Evolutionary conservation across 2,888 invertebrate species (phyloP), one percentile per base, ranked within the genome.

Genomic region (Molorchus minor): DNA sequence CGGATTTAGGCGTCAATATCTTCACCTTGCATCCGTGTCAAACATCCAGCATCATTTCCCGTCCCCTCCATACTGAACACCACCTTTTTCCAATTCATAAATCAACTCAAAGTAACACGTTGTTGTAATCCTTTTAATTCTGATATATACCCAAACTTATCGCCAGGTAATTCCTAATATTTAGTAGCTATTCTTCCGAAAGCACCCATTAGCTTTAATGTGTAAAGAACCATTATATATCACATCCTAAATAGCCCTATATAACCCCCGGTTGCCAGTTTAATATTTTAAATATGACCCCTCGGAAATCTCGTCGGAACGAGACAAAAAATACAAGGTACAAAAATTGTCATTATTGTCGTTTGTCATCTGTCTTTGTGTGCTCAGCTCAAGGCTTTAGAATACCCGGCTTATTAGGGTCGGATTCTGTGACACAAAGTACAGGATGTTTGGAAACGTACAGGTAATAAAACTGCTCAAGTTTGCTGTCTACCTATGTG

Each of bases 391-490:
- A 67, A 69, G 70, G 68, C 67, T 71, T 75, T 71, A 70, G 67
- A 71, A 74, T 70, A 69, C 65, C 69, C 65, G 72, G 76, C 77
- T 76, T 78, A 77, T 78, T 77, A 78, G 75, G 75, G 76, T 73
- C 74, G 74, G 72, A 65, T 71, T 70, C 69, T 71, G 69, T 67
- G 68, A 62, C 73, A 75, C 75, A 78, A 78, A 77, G 76, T 76
- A 69, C 77, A 78, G 78, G 77, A 78, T 78, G 77, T 78, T 78
- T 78, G 73, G 72, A 69, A 74, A 75, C 66, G 68, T 65, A 70
- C 76, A 76, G 75, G 76, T 70, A 70, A 70, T 70, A 65, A 64
- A 67, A 68, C 58, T 60, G 64, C 63, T 58, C 52, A 59, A 65
- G 60, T 65, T 51, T 51, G 58, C 20, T 67, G 64, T 65, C 58